Evolutionary conservation across 2,797 vertebrate species (phyloP).

Genomic region (Acanthornis magna): DNA sequence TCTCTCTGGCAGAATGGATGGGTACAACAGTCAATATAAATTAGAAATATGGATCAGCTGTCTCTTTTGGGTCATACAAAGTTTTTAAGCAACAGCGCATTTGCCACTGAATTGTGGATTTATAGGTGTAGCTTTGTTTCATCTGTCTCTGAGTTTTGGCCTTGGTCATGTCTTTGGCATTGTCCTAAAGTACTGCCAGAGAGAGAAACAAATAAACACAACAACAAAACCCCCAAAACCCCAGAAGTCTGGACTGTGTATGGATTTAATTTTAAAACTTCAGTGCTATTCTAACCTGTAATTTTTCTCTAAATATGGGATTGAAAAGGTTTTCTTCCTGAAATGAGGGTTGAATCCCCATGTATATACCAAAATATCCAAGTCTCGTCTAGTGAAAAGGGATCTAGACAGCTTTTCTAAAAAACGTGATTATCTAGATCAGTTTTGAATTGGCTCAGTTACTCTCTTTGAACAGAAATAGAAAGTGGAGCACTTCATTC

Average conservation of each 20-base stretch:
- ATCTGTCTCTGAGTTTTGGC: background rate
- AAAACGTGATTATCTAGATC: background rate
- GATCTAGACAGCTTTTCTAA: background rate
- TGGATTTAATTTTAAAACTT: background rate
- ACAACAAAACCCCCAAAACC: background rate
- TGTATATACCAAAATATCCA: background rate
- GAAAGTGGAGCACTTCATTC: background rate
- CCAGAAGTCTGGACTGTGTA: background rate
- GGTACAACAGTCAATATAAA: background rate
- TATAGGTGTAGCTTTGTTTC: background rate
- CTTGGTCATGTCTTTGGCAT: background rate
- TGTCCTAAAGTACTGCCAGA: background rate
- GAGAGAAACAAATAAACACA: background rate
- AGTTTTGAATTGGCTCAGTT: background rate
- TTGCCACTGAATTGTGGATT: background rate
- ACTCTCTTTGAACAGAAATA: background rate
- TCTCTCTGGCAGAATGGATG: background rate
- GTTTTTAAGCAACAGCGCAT: background rate
- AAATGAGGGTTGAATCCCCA: background rate
- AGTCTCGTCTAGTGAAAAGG: background rate
- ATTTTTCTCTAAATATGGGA: background rate
- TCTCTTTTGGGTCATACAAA: background rate
- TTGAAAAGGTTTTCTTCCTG: background rate
- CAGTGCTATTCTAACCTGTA: background rate
- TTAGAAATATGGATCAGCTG: background rate